Base-by-base conservation (phyloP, 2,888 invertebrate genomes). In the Rhagium mordax region DNA sequence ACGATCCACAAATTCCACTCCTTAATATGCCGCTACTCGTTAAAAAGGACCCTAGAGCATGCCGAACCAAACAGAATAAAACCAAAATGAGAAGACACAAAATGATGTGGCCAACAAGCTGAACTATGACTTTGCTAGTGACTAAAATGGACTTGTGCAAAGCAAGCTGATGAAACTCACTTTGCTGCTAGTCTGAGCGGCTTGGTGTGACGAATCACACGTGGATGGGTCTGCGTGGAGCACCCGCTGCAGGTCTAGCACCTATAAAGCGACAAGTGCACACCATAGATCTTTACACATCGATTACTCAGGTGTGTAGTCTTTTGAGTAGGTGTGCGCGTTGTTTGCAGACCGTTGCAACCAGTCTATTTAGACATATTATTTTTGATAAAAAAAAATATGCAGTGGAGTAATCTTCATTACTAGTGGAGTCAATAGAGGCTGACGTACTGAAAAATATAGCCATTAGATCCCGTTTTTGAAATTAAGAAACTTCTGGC, bases 171-270 rank as follows among this genome's bases (percentile, higher is more conserved):
- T 75, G 61, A 60, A 76, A 82, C 82, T 82, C 81, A 82, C 82
- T 81, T 82, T 89, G 84, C 85, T 84, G 82, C 84, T 85, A 84
- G 85, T 88, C 87, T 89, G 88, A 86, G 89, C 89, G 88, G 90
- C 91, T 78, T 86, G 83, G 79, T 84, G 84, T 79, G 85, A 89
- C 88, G 86, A 88, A 88, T 90, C 90, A 88, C 89, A 87, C 87
- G 90, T 88, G 88, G 89, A 88, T 88, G 92, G 92, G 88, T 92
- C 93, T 81, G 94, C 94, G 89, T 94, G 94, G 89, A 94, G 92
- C 86, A 93, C 94, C 88, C 94, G 92, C 89, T 93, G 92, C 88
- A 94, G 91, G 90, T 94, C 94, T 91, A 94, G 91, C 90, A 94
- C 94, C 94, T 94, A 90, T 87, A 89, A 78, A 87, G 86, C 86